phyloP scores from a whole-genome alignment of 2,888 invertebrate genomes.

The Sisyra terminalis region DNA sequence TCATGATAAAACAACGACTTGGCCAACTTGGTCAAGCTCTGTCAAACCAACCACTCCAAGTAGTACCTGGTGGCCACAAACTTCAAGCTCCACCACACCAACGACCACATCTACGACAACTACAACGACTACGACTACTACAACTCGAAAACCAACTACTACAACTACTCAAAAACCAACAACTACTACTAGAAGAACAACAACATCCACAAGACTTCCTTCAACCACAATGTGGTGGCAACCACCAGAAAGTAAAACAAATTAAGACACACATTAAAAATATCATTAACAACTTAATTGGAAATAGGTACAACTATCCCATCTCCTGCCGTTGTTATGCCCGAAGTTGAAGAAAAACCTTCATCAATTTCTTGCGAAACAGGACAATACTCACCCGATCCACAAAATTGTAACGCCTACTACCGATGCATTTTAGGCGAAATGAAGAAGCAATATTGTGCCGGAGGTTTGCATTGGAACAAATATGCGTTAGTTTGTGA shows the following conservation, averaged over 20 bases:
- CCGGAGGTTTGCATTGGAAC: conserved; percentile 72
- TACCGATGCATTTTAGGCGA: conserved; percentile 61
- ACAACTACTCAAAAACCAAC: conserved; percentile 16
- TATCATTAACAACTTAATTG: no score
- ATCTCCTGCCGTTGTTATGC: conserved; percentile 28
- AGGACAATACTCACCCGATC: conserved; percentile 35
- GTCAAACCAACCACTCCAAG: conserved; percentile 14
- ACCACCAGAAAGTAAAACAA: conserved; percentile 11
- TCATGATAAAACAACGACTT: conserved; percentile 12
- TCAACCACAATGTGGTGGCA: conserved; percentile 14
- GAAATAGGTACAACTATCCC: conserved; percentile 25
- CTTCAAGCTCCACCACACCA: conserved; percentile 16
- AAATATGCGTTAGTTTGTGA: conserved; percentile 48
- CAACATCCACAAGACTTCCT: conserved; percentile 16
- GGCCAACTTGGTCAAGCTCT: conserved; percentile 12
- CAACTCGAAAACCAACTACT: conserved; percentile 13
- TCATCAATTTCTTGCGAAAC: conserved; percentile 23
- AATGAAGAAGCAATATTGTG: conserved; percentile 53
- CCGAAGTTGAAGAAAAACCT: conserved; percentile 25
- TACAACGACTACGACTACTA: conserved; percentile 14
- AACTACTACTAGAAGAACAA: conserved; percentile 16
- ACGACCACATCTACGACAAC: conserved; percentile 19
- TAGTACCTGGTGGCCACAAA: conserved; percentile 20
- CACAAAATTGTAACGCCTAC: conserved; percentile 55
- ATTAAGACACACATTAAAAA: conserved; percentile 11